Base-by-base conservation (phyloP, 2,113 vertebrate genomes). In the Corvus hawaiiensis region DNA sequence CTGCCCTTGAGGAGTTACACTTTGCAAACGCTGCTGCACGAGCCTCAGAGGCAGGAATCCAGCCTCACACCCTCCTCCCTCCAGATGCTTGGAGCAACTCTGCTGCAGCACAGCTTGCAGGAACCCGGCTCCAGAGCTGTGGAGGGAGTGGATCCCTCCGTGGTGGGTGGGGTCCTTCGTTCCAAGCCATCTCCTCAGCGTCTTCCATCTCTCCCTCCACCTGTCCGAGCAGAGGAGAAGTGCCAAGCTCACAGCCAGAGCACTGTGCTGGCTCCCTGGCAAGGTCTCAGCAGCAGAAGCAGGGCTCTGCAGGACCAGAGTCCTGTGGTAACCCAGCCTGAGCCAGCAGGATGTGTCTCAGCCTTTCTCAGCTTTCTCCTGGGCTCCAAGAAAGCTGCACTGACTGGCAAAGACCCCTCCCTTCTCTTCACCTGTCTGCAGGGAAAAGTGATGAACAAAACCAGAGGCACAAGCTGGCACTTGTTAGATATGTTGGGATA, bases 1-100 rank as follows among this genome's bases (percentile, higher is more conserved):
- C 41, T n/a, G 27, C 24, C 11, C 84, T 52, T 44, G 4, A 26
- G 41, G n/a, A 11, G 11, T 21, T 26, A 6, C 6, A 7, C 32
- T 61, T 54, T 37, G 37, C 28, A 69, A 56, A 89, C 0, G 0
- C n/a, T 69, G n/a, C 20, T 81, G 26, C 22, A n/a, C 0, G 0
- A 80, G 11, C 37, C 44, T 43, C 30, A 27, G 61, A 26, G 43
- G 13, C 44, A 84, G 52, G 15, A 49, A 59, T 33, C 32, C 55
- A 84, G 55, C 16, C 33, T 74, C 26, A 41, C 9, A 3, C 7
- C 59, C 67, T 73, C 35, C 51, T 95, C 23, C 51, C 22, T 86
- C 44, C 35, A 82, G 55, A 33, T 3, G 2, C 46, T 33, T 66
- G 26, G 20, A 89, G 64, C 64, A 89, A 46, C 27, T 43, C 27